These are phyloP conservation scores for Telmatherina bonti DNA, from an alignment of 2,797 vertebrate genomes.

Conservation along the genomic window DNA sequence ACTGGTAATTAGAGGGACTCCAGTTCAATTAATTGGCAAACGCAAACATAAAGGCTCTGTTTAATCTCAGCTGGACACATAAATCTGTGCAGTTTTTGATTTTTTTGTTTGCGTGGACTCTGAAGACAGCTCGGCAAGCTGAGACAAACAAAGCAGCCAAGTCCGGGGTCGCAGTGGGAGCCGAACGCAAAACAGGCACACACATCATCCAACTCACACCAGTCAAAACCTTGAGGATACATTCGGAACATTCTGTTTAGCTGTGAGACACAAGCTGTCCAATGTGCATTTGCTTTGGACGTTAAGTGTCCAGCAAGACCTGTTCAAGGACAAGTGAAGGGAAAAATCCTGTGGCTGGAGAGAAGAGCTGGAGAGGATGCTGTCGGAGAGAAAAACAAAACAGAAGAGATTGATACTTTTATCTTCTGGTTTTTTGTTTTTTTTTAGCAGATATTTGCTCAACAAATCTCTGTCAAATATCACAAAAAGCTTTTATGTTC, in stretches of 20 bases:
- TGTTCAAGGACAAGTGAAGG: background rate
- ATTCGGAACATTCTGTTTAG: constrained; percentile 27
- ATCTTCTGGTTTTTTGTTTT: background rate
- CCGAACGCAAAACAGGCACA: constrained; percentile 51
- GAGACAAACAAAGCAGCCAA: constrained; percentile 35
- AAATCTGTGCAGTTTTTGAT: constrained; percentile 19
- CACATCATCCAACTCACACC: constrained; percentile 22
- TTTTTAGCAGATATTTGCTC: background rate
- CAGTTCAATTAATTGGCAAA: constrained; percentile 42
- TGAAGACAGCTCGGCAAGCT: constrained; percentile 32
- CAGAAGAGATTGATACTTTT: too few species aligned
- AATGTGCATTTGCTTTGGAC: background rate
- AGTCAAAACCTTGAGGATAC: constrained; percentile 26
- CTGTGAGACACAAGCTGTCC: background rate
- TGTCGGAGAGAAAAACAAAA: too few species aligned
- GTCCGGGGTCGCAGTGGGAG: constrained; percentile 30
- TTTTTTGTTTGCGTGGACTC: constrained; percentile 29
- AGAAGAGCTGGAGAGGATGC: constrained; percentile 3
- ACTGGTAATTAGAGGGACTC: constrained; percentile 47
- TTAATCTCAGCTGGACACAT: constrained; percentile 39
- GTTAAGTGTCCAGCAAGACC: background rate
- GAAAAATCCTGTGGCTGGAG: background rate
- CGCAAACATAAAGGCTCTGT: constrained; percentile 39
- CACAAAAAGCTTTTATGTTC: background rate
- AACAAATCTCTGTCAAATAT: background rate